Percentiles rank a stretch among this genome's conserved stretches.
These are phyloP conservation scores for Mamestra brassicae DNA, from an alignment of 2,888 invertebrate species.

Conservation along the genomic window DNA sequence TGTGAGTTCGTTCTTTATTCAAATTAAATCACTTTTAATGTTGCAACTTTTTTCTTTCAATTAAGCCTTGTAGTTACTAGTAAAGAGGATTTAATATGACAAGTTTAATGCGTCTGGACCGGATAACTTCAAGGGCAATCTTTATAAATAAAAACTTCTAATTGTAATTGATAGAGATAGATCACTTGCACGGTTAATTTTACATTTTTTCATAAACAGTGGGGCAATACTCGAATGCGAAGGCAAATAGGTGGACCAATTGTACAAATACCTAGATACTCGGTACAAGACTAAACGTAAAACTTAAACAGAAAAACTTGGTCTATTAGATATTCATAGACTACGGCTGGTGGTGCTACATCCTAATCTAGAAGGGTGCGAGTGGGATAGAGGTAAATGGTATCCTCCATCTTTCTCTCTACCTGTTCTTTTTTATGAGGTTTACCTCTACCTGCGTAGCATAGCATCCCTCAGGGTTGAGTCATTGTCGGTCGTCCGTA, in stretches of 20 bases:
- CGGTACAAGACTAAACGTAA: conserved; percentile 7
- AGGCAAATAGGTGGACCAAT: conserved; percentile 8
- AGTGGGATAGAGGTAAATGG: conserved; percentile 48
- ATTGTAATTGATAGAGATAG: background rate
- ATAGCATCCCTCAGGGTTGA: conserved; percentile 71
- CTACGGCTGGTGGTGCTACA: conserved; percentile 56
- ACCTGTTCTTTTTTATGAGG: conserved; percentile 76
- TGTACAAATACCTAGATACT: conserved; percentile 12
- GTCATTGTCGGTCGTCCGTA: conserved; percentile 69
- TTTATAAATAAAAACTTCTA: conserved; percentile 6
- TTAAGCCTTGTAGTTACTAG: background rate
- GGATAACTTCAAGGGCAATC: conserved; percentile 6
- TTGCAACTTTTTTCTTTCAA: conserved; percentile 6
- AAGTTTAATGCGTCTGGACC: background rate
- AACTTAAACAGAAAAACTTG: conserved; percentile 59
- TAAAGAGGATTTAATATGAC: background rate
- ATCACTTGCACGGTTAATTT: background rate
- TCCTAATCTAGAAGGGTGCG: conserved; percentile 64
- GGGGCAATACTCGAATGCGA: background rate
- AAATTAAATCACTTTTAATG: conserved; percentile 13
- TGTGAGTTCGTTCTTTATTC: conserved; percentile 31
- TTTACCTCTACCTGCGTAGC: conserved; percentile 71
- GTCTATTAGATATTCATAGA: conserved; percentile 64
- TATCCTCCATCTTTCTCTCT: conserved; percentile 65
- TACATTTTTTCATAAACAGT: conserved; percentile 3